Evolutionary conservation across 2,888 invertebrate species (phyloP).

Genomic region (Lobophora halterata): DNA sequence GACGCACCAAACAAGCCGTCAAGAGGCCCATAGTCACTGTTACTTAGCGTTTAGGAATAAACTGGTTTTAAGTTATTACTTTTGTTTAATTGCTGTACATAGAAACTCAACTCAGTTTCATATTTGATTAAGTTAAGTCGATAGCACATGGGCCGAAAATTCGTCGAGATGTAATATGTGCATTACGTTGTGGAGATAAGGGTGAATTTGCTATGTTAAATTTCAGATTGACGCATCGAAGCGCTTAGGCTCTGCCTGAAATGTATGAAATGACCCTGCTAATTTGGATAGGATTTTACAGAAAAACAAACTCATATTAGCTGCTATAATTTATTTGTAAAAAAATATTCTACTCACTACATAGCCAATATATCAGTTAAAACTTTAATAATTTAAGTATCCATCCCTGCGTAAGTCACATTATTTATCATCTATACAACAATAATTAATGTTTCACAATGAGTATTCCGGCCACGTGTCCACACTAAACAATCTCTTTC

Average conservation of each 20-base stretch:
- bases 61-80: conserved; percentile 1
- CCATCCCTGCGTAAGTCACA: conserved; percentile 82
- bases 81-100: background rate
- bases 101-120: too few species aligned
- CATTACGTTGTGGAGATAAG: too few species aligned
- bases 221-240: too few species aligned
- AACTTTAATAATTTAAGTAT: conserved; percentile 82
- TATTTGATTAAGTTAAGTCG: too few species aligned
- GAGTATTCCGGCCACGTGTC: conserved; percentile 73
- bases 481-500: conserved; percentile 57
- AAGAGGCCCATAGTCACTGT: conserved; percentile 80
- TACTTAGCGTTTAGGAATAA: conserved; percentile 44
- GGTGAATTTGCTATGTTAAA: too few species aligned
- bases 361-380: conserved; percentile 84
- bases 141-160: too few species aligned
- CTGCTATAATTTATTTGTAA: conserved; percentile 85
- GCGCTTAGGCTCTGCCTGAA: too few species aligned
- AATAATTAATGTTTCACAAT: conserved; percentile 77
- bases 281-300: background rate
- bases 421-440: conserved; percentile 80
- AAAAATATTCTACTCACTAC: conserved; percentile 86
- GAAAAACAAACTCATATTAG: conserved; percentile 48
- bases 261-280: too few species aligned
- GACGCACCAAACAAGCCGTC: conserved; percentile 79
- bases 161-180: too few species aligned